A percentile compares a stretch with the other conserved stretches of the same genome.
These are phyloP conservation scores for Spodoptera frugiperda DNA, from an alignment of 1,140 invertebrate genomes.

Conservation along the genomic window DNA sequence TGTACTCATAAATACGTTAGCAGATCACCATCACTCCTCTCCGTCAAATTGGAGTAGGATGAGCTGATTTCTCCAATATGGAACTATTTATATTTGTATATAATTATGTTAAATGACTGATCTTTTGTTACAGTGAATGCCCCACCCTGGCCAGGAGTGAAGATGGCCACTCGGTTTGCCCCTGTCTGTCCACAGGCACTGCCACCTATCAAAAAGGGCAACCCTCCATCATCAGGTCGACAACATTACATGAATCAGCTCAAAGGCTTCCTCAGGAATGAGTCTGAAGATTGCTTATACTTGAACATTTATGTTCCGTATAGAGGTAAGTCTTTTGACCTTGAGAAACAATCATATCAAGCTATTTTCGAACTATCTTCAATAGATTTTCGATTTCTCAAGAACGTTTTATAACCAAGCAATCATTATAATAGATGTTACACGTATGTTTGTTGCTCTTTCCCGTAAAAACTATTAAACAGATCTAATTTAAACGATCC, in stretches of 20 bases:
- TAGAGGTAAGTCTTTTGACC: conserved; percentile 85
- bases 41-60: too few relatives aligned
- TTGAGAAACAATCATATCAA: too few relatives aligned
- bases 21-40: too few relatives aligned
- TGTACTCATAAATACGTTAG: too few relatives aligned
- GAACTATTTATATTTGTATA: too few relatives aligned
- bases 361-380: background rate
- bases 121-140: conserved; percentile 86
- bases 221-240: conserved; percentile 88
- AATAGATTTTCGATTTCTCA: too few relatives aligned
- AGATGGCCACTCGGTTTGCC: conserved; percentile 90
- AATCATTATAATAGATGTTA: too few relatives aligned
- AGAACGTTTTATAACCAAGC: too few relatives aligned
- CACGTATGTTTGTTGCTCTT: too few relatives aligned
- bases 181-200: conserved; percentile 95
- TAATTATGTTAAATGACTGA: background rate
- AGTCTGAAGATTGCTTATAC: conserved; percentile 97
- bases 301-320: conserved; percentile 97
- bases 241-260: conserved; percentile 90
- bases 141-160: conserved; percentile 90
- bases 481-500: too few relatives aligned
- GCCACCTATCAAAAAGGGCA: conserved; percentile 87
- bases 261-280: conserved; percentile 91
- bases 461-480: too few relatives aligned
- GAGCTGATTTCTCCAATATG: too few relatives aligned